Evolutionary conservation across 2,113 vertebrate species (phyloP).

Genomic region (Turnix velox): DNA sequence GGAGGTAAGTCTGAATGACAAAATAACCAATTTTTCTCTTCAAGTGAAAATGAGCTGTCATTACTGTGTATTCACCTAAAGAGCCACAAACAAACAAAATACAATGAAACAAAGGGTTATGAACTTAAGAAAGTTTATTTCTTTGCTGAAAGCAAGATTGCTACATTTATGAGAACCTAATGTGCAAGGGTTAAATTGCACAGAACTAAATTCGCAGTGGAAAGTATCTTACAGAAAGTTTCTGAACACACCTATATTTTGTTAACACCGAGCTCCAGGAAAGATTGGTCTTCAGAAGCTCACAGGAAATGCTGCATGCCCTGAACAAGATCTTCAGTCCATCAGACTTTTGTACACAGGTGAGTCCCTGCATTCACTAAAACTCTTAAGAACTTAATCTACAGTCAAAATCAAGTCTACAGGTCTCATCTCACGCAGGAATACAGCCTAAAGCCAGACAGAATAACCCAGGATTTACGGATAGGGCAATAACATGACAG

Average conservation of each 20-base stretch:
- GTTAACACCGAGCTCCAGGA: not conserved
- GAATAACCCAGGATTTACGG: not conserved
- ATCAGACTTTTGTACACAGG: not conserved
- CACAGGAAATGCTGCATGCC: not conserved
- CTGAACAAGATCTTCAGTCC: not conserved
- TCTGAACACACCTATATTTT: not conserved
- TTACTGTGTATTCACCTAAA: slow-evolving; percentile 96
- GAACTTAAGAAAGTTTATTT: not conserved
- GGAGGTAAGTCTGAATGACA: slow-evolving; percentile 98
- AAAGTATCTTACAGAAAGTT: not conserved
- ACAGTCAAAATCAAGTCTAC: fast-evolving
- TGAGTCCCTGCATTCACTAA: not conserved
- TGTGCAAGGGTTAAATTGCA: not conserved
- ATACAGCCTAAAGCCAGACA: not conserved
- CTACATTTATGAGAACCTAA: not conserved
- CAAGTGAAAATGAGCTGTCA: slow-evolving; percentile 98
- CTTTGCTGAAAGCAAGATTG: not conserved
- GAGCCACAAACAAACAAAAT: slow-evolving; percentile 39
- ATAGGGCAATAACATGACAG: not conserved
- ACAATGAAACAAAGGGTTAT: not conserved
- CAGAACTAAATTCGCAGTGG: not conserved
- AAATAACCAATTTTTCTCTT: slow-evolving; percentile 99
- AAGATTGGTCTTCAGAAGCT: not conserved
- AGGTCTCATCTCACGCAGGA: not conserved
- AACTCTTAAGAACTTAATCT: not conserved